These are phyloP conservation scores for Phengaris arion DNA, from an alignment of 2,888 invertebrate species.

Conservation along the genomic window DNA sequence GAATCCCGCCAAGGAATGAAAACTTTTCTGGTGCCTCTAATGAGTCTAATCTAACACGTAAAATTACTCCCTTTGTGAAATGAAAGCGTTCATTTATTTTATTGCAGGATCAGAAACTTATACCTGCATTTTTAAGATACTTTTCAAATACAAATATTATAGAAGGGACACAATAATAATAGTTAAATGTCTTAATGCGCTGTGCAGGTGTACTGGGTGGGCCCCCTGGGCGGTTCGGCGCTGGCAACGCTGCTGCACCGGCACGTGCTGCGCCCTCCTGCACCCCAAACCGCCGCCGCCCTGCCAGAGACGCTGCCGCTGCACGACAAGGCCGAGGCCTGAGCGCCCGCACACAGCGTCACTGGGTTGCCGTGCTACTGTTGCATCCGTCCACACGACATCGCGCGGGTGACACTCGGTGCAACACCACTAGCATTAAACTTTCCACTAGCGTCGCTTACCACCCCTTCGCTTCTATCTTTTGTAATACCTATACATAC, in stretches of 20 bases:
- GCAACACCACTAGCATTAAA: too few relatives aligned
- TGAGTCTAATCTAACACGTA: too few relatives aligned
- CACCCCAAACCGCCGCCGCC: constrained; percentile 50
- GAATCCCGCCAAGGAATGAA: too few relatives aligned
- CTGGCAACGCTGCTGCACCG: constrained; percentile 58
- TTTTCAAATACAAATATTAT: too few relatives aligned
- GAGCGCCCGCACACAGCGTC: constrained; percentile 29
- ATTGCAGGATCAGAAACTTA: not conserved
- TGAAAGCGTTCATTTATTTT: too few relatives aligned
- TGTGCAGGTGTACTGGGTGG: constrained; percentile 74
- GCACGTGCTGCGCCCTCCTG: constrained; percentile 61
- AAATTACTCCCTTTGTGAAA: too few relatives aligned
- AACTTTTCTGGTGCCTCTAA: too few relatives aligned
- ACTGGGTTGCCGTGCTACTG: not conserved
- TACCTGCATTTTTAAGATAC: too few relatives aligned
- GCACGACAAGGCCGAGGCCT: constrained; percentile 60
- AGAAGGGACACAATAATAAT: too few relatives aligned
- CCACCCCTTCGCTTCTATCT: not conserved
- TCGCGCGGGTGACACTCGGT: too few relatives aligned
- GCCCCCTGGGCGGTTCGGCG: constrained; percentile 63
- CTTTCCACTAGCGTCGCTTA: not conserved
- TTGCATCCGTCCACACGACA: not conserved
- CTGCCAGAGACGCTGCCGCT: constrained; percentile 79
- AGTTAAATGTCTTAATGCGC: not conserved
- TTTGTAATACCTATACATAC: constrained; percentile 1